Evolutionary conservation across 2,888 invertebrate genomes (phyloP).

Genomic region (Vesta saturnalis): DNA sequence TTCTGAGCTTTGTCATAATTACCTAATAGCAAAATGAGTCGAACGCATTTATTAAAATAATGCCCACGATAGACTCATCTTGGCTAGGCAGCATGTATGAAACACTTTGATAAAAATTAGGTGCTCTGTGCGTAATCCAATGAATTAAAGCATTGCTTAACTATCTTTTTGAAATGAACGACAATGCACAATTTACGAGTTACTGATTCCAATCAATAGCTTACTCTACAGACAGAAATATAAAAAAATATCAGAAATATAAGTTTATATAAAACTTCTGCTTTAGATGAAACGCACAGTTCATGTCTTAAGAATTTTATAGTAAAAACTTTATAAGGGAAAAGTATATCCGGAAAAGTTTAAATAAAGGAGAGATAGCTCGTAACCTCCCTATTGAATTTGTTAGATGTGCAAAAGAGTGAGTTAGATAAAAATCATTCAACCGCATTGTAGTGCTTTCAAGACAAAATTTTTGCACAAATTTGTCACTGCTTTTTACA

Average conservation of each 20-base stretch:
- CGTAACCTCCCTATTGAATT: conserved; percentile 25
- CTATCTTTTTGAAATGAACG: too few relatives aligned
- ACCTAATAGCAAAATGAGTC: too few relatives aligned
- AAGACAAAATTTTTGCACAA: conserved; percentile 23
- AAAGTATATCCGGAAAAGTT: conserved; percentile 15
- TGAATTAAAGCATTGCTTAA: too few relatives aligned
- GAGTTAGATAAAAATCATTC: conserved; percentile 24
- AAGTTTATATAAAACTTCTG: not conserved
- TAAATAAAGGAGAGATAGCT: conserved; percentile 16
- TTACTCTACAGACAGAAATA: not conserved
- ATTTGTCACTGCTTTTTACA: conserved; percentile 23
- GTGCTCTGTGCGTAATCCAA: too few relatives aligned
- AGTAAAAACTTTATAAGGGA: conserved; percentile 10
- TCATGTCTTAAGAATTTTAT: conserved; percentile 10
- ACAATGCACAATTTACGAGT: too few relatives aligned
- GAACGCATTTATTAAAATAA: too few relatives aligned
- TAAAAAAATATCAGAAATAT: not conserved
- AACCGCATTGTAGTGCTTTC: conserved; percentile 24
- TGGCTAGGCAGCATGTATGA: too few relatives aligned
- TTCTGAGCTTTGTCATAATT: too few relatives aligned
- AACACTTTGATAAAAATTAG: too few relatives aligned
- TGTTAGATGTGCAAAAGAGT: conserved; percentile 25
- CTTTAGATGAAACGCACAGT: conserved; percentile 6
- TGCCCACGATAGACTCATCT: too few relatives aligned
- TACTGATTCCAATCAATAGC: not conserved